Conservation (phyloP, 2,888 invertebrate genomes). For the Abrostola tripartita region DNA sequence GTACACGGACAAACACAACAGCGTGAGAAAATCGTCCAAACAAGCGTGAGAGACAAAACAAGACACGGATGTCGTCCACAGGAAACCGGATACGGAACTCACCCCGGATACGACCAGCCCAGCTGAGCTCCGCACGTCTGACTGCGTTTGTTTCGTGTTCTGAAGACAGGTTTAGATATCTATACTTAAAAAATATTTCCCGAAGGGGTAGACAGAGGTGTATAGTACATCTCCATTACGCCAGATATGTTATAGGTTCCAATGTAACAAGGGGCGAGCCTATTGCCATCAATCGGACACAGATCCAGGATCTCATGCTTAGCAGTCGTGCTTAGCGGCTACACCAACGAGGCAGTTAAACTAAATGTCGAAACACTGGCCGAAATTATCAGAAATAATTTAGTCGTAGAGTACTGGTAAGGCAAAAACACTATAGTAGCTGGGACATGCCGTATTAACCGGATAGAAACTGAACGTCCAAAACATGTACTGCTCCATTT, state of each 20-base stretch:
- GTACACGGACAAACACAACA: neutral
- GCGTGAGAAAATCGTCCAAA: neutral
- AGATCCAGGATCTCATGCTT: too few species aligned
- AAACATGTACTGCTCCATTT: neutral
- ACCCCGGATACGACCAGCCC: slow-evolving; percentile 31
- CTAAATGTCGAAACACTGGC: too few species aligned
- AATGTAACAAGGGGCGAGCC: too few species aligned
- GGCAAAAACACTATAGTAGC: too few species aligned
- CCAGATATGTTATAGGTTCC: too few species aligned
- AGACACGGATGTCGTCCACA: slow-evolving; percentile 7
- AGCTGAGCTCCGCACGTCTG: neutral
- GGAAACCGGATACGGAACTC: slow-evolving; percentile 25
- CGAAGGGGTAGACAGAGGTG: too few species aligned
- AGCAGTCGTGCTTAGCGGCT: too few species aligned
- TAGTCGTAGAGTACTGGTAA: neutral
- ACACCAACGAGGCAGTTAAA: too few species aligned
- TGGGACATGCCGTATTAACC: too few species aligned
- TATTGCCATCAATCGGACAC: neutral
- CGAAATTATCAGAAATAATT: too few species aligned
- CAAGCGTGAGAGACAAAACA: neutral
- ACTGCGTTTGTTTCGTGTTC: slow-evolving; percentile 27
- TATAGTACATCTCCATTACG: too few species aligned
- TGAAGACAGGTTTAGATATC: neutral
- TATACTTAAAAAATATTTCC: too few species aligned
- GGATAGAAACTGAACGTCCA: neutral